Base-by-base conservation (phyloP, 2,797 vertebrate genomes). In the Orestias chungarensis region DNA sequence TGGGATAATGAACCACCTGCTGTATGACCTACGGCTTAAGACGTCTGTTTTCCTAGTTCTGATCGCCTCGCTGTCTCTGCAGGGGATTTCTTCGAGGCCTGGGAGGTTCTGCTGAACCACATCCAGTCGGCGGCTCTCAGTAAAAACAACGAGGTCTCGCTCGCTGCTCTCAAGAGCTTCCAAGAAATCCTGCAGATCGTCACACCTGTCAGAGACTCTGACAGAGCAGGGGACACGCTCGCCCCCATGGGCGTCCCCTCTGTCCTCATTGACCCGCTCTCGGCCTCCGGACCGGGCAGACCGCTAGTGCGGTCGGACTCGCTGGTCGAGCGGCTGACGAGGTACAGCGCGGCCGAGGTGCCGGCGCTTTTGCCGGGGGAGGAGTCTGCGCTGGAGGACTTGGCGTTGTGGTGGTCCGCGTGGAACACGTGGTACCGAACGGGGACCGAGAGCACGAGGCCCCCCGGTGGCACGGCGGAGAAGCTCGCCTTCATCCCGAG, bases 141-240 rank as follows among this genome's bases (percentile, higher is more conserved):
- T 93, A 99, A 98, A 93, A 99, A 99, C 91, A 99, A 96, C 38
- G 98, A 99, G 93, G 98, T 99, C 75, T 99, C 98, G 71, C 89
- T 99, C 81, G 98, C 98, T n/a, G 98, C 98, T 29, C 93, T 99
- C 68, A 99, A 99, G 93, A 99, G 98, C 91, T 99, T 99, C 81
- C 98, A 99, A 87, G 98, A 99, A 92, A 99, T 99, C 86, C 93
- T 99, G 9, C 98, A 99, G 85, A 98, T 99, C 3, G 97, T 97
- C 31, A 97, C 96, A 0, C 97, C 98, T 0, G 92, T 90, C 40
- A 96, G 95, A 91, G 98, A 99, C 88, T 93, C 90, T 0, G 97
- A 99, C 78, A 97, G 94, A 89, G 95, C 95, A 0, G 94, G 95
- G 1, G 98, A 99, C 10, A 93, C 96, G 0, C 93, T 97, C 3